Evolutionary conservation across 2,797 vertebrate genomes (phyloP).

Genomic region (Benthosema pterotum): DNA sequence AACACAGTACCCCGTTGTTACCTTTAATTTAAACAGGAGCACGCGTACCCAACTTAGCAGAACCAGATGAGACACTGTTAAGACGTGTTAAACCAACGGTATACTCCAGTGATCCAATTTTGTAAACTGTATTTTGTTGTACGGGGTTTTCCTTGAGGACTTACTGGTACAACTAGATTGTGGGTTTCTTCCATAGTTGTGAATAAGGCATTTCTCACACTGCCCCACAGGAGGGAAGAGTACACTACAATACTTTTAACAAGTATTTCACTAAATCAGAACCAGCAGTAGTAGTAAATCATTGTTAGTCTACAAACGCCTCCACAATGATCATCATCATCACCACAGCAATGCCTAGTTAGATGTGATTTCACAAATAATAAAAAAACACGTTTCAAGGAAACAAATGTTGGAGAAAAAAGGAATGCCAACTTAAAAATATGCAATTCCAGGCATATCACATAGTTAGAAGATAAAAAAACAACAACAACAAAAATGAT

Average conservation of each 20-base stretch:
- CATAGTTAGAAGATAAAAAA: conserved; percentile 3
- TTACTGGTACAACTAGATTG: background rate
- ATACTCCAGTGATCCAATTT: background rate
- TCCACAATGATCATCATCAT: conserved; percentile 41
- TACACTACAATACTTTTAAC: conserved; percentile 48
- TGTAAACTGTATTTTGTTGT: background rate
- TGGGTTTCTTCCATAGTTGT: conserved; percentile 4
- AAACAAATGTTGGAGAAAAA: background rate
- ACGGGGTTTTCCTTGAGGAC: too few species aligned
- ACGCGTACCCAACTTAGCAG: conserved; percentile 20
- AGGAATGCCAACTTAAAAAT: background rate
- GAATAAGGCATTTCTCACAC: conserved; percentile 41
- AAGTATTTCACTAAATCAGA: conserved; percentile 25
- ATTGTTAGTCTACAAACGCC: conserved; percentile 35
- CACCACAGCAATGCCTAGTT: conserved; percentile 40
- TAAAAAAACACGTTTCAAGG: conserved; percentile 17
- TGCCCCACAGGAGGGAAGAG: conserved; percentile 23
- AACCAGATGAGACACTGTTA: conserved; percentile 17
- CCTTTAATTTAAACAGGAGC: conserved; percentile 5
- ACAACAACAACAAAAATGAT: background rate
- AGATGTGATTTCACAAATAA: conserved; percentile 5
- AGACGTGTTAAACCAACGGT: conserved; percentile 1
- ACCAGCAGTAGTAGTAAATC: conserved; percentile 39
- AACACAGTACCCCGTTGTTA: background rate
- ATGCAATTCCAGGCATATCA: conserved; percentile 19